Conservation (phyloP, 2,888 invertebrate species). For the Caenorhabditis sp. region DNA sequence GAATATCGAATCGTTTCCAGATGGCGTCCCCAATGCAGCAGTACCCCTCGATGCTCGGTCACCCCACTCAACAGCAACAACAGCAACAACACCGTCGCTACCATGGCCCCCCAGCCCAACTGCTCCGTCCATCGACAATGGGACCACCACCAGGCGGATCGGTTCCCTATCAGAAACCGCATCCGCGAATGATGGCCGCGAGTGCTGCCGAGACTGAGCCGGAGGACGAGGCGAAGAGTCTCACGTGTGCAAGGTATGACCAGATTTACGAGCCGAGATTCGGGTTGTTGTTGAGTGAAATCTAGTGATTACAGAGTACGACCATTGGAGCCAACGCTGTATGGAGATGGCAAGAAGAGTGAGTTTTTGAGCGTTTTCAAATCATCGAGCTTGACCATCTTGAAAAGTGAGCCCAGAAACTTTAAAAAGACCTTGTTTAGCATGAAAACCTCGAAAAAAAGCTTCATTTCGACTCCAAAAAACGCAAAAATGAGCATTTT, state of each 20-base stretch:
- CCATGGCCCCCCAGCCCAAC: slow-evolving; percentile 35
- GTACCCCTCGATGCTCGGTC: not conserved
- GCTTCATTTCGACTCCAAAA: too few relatives aligned
- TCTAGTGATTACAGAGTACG: slow-evolving; percentile 39
- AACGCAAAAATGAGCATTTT: too few relatives aligned
- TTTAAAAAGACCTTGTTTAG: too few relatives aligned
- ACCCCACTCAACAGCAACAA: not conserved
- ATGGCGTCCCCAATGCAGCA: slow-evolving; percentile 53
- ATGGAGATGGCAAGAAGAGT: slow-evolving; percentile 43
- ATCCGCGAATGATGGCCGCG: not conserved
- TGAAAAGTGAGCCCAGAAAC: too few relatives aligned
- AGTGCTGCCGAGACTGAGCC: not conserved
- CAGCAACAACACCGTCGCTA: not conserved
- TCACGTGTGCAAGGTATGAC: too few relatives aligned
- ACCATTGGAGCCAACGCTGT: slow-evolving; percentile 25
- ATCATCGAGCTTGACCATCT: too few relatives aligned
- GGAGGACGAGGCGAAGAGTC: too few relatives aligned
- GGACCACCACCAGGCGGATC: slow-evolving; percentile 22
- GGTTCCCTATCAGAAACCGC: not conserved
- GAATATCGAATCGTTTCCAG: too few relatives aligned
- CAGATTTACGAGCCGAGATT: not conserved
- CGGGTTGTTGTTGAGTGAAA: not conserved
- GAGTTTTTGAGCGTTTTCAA: not conserved
- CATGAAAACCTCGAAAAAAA: too few relatives aligned
- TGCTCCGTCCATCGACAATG: slow-evolving; percentile 37